These are phyloP conservation scores for Muricea muricata DNA, from an alignment of 92 coral and sea anemone genomes.

Conservation along the genomic window DNA sequence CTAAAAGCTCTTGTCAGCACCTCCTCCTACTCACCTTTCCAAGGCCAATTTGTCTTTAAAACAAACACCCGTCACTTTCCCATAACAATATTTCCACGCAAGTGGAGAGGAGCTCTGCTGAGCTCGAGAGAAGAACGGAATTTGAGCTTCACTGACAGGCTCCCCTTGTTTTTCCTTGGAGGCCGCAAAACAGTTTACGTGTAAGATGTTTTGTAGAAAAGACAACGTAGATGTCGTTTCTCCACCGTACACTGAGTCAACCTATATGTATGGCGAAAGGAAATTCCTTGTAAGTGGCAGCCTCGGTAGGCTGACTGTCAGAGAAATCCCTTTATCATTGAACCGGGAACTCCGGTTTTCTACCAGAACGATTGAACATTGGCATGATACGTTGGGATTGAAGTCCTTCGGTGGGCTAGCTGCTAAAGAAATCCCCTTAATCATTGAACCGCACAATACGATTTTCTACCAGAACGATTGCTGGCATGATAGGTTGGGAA, in stretches of 20 bases:
- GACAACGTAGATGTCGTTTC: slow-evolving; percentile 39
- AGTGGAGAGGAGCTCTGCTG: neutral
- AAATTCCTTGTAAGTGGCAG: neutral
- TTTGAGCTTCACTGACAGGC: neutral
- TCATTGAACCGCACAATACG: too few relatives aligned
- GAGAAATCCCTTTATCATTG: too few relatives aligned
- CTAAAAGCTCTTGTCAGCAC: neutral
- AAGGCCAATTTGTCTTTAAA: slow-evolving; percentile 44
- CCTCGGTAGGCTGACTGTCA: too few relatives aligned
- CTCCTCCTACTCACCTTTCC: slow-evolving; percentile 14
- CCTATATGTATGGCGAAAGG: slow-evolving; percentile 31
- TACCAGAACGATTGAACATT: too few relatives aligned
- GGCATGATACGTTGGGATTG: too few relatives aligned
- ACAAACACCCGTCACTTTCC: slow-evolving; percentile 55
- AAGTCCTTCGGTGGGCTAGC: too few relatives aligned
- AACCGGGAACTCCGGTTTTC: too few relatives aligned
- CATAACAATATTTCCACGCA: slow-evolving; percentile 35
- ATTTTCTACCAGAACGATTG: too few relatives aligned
- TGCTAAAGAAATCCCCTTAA: too few relatives aligned
- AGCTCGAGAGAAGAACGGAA: slow-evolving; percentile 33
- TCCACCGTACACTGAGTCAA: slow-evolving; percentile 69
- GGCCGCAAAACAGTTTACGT: slow-evolving; percentile 17
- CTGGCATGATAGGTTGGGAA: too few relatives aligned
- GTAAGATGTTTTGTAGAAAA: neutral
- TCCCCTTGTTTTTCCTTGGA: neutral